Evolutionary conservation across 2,113 vertebrate genomes (phyloP), one percentile per base, ranked within the genome.

Genomic region (Puffinus mauretanicus): DNA sequence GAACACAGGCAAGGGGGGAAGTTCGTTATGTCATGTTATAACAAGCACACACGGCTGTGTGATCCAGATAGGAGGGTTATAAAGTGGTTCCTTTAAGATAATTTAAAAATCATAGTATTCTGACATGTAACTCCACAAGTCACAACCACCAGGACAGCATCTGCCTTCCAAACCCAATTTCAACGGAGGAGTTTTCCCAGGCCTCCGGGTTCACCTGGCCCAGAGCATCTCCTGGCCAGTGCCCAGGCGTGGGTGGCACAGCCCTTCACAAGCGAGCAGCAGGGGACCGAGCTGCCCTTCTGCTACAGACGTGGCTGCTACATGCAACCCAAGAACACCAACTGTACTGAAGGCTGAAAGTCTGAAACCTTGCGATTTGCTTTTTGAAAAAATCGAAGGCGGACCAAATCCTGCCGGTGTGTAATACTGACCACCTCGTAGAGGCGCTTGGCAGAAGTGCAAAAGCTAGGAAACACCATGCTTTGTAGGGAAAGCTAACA

Each of bases 351-450:
- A 93, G 67, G 16, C 8, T 62, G 44, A 36, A 62, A 60, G 29
- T 29, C 80, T 17, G 21, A 70, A 81, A 78, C 46, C 25, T 77
- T n/a, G 32, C 3, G 2, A 57, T 65, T 62, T 83, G 21, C 12
- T 54, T 46, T 49, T 12, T 22, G 27, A 44, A 88, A 82, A 57
- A 66, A 38, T 3, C 0, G 1, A 77, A 70, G 26, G 57, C 2
- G 0, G 26, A 58, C 10, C 36, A 81, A 82, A 67, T 57, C 75
- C 82, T 49, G 49, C 40, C 6, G 5, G 11, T 42, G 24, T 30
- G 58, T 40, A 32, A n/a, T 12, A 60, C n/a, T 11, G 67, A 73
- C 7, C 47, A 78, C 16, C 24, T 44, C 0, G 0, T 5, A 84
- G 47, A 83, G n/a, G 44, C 4, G 1, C n/a, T 47, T 3, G 3